Percentiles rank a stretch among this genome's conserved stretches.
Conservation (phyloP, 2,113 vertebrate genomes). For the Lasiurus borealis region DNA sequence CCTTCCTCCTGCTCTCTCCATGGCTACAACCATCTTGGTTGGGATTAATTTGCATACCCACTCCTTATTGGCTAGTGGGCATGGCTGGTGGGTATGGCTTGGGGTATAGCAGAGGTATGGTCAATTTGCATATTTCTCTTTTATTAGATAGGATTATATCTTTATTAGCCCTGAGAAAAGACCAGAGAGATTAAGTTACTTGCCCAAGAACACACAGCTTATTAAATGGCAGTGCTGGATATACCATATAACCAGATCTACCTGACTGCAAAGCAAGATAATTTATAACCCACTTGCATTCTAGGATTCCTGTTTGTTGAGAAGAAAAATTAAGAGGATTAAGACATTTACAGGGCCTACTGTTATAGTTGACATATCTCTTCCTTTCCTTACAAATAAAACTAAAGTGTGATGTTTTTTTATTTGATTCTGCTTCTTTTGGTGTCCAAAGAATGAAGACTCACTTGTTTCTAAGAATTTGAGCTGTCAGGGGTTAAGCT, state of each 20-base stretch:
- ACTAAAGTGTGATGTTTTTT: not conserved
- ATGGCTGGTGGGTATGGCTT: too few species aligned
- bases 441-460: not conserved
- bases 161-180: not conserved
- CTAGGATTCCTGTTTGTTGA: not conserved
- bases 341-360: too few species aligned
- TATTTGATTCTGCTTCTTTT: not conserved
- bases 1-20: too few species aligned
- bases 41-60: too few species aligned
- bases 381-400: not conserved
- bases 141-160: not conserved
- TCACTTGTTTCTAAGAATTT: not conserved
- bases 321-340: not conserved
- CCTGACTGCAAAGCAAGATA: not conserved
- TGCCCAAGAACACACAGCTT: not conserved
- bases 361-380: not conserved
- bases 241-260: not conserved
- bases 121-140: too few species aligned
- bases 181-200: not conserved
- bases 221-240: not conserved
- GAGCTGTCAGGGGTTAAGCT: not conserved
- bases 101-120: too few species aligned
- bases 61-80: too few species aligned
- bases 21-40: too few species aligned
- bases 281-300: accelerated